Percentiles rank a stretch among this genome's conserved stretches.
Evolutionary conservation across 2,888 invertebrate species (phyloP).

Genomic region (Perizoma affinitatum): DNA sequence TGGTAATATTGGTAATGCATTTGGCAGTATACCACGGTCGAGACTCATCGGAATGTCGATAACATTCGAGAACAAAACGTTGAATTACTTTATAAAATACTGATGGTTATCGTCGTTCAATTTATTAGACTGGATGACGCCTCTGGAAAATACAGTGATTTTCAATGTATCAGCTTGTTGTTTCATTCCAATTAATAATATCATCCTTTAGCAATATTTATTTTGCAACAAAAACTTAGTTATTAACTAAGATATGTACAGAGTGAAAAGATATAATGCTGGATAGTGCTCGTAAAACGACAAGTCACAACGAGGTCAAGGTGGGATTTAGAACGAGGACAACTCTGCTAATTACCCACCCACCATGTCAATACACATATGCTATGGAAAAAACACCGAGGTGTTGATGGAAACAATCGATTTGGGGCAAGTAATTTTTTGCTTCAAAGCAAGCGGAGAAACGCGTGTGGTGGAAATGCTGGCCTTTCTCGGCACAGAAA

Average conservation of each 20-base stretch:
- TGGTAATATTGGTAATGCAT: slow-evolving; percentile 63
- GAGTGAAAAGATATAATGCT: slow-evolving; percentile 68
- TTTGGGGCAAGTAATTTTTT: slow-evolving; percentile 40
- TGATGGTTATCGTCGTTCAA: too few relatives aligned
- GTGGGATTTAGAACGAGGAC: slow-evolving; percentile 75
- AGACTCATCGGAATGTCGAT: slow-evolving; percentile 46
- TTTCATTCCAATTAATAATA: too few relatives aligned
- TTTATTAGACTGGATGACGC: too few relatives aligned
- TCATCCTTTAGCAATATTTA: too few relatives aligned
- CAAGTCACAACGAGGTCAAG: slow-evolving; percentile 76
- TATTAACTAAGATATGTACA: slow-evolving; percentile 50
- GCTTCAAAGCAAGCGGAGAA: slow-evolving; percentile 24
- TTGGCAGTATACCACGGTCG: slow-evolving; percentile 56
- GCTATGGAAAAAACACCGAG: slow-evolving; percentile 48
- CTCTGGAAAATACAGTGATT: too few relatives aligned
- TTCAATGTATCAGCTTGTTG: too few relatives aligned
- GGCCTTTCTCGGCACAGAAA: slow-evolving; percentile 29
- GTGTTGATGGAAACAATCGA: slow-evolving; percentile 46
- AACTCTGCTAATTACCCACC: slow-evolving; percentile 71
- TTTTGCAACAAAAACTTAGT: neutral
- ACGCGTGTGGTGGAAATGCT: slow-evolving; percentile 37
- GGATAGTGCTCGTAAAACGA: slow-evolving; percentile 68
- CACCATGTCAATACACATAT: slow-evolving; percentile 58
- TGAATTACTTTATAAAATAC: neutral
- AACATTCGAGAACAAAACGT: slow-evolving; percentile 42